Evolutionary conservation across 2,797 vertebrate species (phyloP), one percentile per base, ranked within the genome.

Genomic region (Molossus molossus): DNA sequence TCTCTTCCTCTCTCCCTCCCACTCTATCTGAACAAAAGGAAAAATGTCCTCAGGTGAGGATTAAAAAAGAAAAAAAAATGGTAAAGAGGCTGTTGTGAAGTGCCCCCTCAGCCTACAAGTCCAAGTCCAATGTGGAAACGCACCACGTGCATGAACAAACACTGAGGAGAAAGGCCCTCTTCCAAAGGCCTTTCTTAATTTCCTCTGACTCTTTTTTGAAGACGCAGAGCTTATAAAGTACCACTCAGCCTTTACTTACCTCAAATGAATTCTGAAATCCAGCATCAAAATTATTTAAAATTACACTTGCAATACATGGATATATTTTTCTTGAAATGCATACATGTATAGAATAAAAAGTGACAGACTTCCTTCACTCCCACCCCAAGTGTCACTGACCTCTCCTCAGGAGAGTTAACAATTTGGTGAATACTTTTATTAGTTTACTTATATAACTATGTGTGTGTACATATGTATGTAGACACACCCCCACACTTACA

Each of bases 251-350:
- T 91, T 90, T 40, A 70, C 15, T 91, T 15, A 20, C 20, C 21
- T 21, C 70, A 60, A 82, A 70, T 17, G 23, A 87, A 14, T 40
- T 67, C 85, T 70, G 29, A 90, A 85, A 70, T 45, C 58, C 45
- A 77, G 50, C 9, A 77, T 64, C 48, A 86, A 65, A 84, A 94
- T 82, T 92, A 73, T n/a, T 12, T 33, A 37, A 88, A 76, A 72
- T n/a, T 50, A n/a, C 40, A 81, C 21, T 37, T 55, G 20, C 11
- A 70, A 50, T 10, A 25, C n/a, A 14, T 1, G 1, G 0, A 18
- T 69, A 45, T 18, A 5, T 62, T 76, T 77, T 90, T 90, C 70
- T 77, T 67, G 57, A 96, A 87, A 90, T 77, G 67, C 8, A 70
- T 7, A 73, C 77, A 77, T 29, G 75, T 1, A 57, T 0, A 81